Evolutionary conservation across 2,113 vertebrate genomes (phyloP).

Genomic region (Capreolus pygargus): DNA sequence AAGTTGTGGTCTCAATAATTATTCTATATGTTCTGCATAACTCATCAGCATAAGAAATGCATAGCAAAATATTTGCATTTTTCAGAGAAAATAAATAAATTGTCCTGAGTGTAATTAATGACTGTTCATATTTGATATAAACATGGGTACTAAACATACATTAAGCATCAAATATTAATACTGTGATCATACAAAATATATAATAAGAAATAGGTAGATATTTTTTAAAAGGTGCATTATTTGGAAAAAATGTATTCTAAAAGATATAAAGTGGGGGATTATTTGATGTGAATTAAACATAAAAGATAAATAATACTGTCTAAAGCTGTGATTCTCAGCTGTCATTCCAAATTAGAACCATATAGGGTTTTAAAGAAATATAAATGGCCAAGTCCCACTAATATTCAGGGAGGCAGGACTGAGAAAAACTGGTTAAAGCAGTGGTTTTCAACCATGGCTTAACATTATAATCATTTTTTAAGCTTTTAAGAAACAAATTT

Average conservation of each 20-base stretch:
- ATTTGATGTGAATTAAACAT: constrained; percentile 16
- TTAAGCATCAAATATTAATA: neutral
- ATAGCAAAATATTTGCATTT: neutral
- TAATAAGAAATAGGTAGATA: neutral
- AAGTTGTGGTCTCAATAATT: neutral
- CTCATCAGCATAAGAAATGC: neutral
- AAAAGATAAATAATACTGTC: neutral
- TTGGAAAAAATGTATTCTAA: neutral
- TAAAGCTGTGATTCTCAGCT: neutral
- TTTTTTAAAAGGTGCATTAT: neutral
- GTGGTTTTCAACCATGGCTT: neutral
- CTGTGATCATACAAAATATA: neutral
- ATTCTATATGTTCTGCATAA: neutral
- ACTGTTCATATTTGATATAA: neutral
- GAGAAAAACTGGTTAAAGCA: neutral
- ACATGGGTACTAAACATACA: neutral
- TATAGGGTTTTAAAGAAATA: neutral
- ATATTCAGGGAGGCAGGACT: neutral
- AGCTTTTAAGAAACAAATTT: neutral
- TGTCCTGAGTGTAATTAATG: neutral
- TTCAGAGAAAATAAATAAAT: neutral
- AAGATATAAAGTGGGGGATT: neutral
- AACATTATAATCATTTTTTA: neutral
- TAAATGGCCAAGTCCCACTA: neutral
- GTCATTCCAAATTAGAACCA: neutral